Evolutionary conservation across 2,888 invertebrate genomes (phyloP).

Genomic region (Ophion obscuratus): DNA sequence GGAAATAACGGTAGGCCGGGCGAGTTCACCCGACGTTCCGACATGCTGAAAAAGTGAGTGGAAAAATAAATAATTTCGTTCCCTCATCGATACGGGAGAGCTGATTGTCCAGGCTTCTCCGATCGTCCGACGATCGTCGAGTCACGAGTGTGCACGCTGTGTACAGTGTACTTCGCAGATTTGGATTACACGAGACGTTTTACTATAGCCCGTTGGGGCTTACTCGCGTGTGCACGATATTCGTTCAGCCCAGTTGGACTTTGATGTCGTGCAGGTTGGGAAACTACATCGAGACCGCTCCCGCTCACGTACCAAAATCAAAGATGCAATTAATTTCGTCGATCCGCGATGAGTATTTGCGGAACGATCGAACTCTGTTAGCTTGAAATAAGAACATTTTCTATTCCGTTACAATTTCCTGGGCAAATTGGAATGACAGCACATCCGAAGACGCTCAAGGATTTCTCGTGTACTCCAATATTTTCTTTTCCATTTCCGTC

Average conservation of each 20-base stretch:
- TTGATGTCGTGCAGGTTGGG: slow-evolving; percentile 27
- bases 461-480: not conserved
- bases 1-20: not conserved
- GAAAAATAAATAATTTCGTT: slow-evolving; percentile 46
- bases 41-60: not conserved
- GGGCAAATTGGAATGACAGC: not conserved
- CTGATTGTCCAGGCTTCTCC: slow-evolving; percentile 11
- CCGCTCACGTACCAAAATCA: slow-evolving; percentile 70
- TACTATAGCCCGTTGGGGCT: not conserved
- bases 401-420: not conserved
- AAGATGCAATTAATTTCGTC: slow-evolving; percentile 74
- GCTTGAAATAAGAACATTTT: not conserved
- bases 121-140: slow-evolving; percentile 11
- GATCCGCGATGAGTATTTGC: slow-evolving; percentile 27
- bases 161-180: slow-evolving; percentile 1
- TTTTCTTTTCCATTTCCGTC: not conserved
- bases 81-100: slow-evolving; percentile 41
- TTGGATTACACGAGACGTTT: not conserved
- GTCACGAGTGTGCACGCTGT: slow-evolving; percentile 39
- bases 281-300: slow-evolving; percentile 22
- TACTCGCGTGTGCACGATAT: slow-evolving; percentile 4
- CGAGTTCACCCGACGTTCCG: not conserved
- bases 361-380: slow-evolving; percentile 17
- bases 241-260: slow-evolving; percentile 6
- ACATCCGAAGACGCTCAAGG: not conserved